Percentiles rank a stretch among this genome's conserved stretches.
These are phyloP conservation scores for Cuniculus paca DNA, from an alignment of 2,797 vertebrate genomes.

Conservation along the genomic window DNA sequence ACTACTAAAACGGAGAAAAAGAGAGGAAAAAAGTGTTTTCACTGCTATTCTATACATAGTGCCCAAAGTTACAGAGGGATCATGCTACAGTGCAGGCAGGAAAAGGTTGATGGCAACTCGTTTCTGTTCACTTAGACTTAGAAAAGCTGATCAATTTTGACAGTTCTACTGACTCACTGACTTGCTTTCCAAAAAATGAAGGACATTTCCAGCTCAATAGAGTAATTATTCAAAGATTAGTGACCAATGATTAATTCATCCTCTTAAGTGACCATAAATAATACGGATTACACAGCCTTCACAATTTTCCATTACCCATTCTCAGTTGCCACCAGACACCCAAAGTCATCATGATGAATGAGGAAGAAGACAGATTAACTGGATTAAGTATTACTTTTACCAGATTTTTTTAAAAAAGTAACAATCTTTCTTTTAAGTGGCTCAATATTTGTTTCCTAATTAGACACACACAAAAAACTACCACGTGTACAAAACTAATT, in stretches of 20 bases:
- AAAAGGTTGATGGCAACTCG: constrained; percentile 72
- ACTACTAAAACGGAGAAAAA: background rate
- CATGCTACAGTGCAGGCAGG: background rate
- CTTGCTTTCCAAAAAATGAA: constrained; percentile 77
- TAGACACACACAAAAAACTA: constrained; percentile 13
- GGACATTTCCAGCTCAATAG: constrained; percentile 84
- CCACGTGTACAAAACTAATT: background rate
- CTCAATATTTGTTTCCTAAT: constrained; percentile 48
- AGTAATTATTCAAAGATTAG: constrained; percentile 90
- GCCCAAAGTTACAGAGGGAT: constrained; percentile 46
- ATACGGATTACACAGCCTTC: constrained; percentile 86
- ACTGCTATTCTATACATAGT: background rate
- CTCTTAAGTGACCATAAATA: constrained; percentile 89
- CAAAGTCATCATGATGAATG: constrained; percentile 86
- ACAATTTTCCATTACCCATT: constrained; percentile 84
- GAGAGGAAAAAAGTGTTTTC: background rate
- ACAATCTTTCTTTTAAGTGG: constrained; percentile 57
- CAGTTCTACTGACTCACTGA: constrained; percentile 83
- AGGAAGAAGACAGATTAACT: constrained; percentile 87
- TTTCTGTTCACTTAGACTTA: constrained; percentile 83
- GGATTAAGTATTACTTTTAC: constrained; percentile 86
- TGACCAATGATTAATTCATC: constrained; percentile 88
- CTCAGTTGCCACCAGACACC: constrained; percentile 86
- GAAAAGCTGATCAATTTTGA: constrained; percentile 83
- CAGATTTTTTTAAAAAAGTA: constrained; percentile 69